Evolutionary conservation across 2,797 vertebrate genomes (phyloP).

Genomic region (Orestias chungarensis): DNA sequence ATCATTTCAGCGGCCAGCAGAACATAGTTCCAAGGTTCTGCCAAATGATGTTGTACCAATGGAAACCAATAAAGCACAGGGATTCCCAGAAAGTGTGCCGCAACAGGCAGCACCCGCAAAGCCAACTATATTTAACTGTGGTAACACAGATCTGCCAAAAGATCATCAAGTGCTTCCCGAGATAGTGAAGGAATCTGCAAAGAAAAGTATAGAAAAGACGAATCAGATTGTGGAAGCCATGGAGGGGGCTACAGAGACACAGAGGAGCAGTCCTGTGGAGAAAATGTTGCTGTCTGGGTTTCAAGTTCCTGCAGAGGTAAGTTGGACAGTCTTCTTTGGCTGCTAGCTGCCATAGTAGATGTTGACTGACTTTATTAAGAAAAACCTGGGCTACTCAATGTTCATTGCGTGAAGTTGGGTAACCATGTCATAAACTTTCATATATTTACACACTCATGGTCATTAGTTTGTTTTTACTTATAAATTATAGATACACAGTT

Average conservation of each 20-base stretch:
- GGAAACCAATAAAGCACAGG: conserved; percentile 45
- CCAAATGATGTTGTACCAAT: conserved; percentile 38
- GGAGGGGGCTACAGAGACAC: conserved; percentile 41
- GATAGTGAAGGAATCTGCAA: conserved; percentile 9
- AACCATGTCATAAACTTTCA: conserved; percentile 11
- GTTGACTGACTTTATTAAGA: conserved; percentile 70
- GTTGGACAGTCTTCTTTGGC: conserved; percentile 49
- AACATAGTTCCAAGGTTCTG: conserved; percentile 13
- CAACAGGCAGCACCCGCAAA: conserved; percentile 20
- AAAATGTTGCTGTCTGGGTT: conserved; percentile 37
- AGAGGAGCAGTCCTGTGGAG: conserved; percentile 34
- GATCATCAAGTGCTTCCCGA: conserved; percentile 21
- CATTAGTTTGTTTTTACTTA: neutral
- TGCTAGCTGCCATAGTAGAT: conserved; percentile 74
- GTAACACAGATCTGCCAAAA: conserved; percentile 30
- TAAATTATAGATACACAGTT: neutral
- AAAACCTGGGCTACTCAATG: conserved; percentile 45
- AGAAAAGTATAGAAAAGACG: conserved; percentile 26
- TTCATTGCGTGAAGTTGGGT: conserved; percentile 47
- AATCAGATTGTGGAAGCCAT: conserved; percentile 37
- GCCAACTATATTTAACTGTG: conserved; percentile 22
- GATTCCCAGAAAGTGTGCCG: conserved; percentile 23
- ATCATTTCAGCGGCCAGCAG: conserved; percentile 41
- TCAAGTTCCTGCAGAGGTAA: conserved; percentile 66
- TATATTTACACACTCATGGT: conserved; percentile 8